Evolutionary conservation across 2,888 invertebrate genomes (phyloP), one percentile per base, ranked within the genome.

Genomic region (Coremacera marginata): DNA sequence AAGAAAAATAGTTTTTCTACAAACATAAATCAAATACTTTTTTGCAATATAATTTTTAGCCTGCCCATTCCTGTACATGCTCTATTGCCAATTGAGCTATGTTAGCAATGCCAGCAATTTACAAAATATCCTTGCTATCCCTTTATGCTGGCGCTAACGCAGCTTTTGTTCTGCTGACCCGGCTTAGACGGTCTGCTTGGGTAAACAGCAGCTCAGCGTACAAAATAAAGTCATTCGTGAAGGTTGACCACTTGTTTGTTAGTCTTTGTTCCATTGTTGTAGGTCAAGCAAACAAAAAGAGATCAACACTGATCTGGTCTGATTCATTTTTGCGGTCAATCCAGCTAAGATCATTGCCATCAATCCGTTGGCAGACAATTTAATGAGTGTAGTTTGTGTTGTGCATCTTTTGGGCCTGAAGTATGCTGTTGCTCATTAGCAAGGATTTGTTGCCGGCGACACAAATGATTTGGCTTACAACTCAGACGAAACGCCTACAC

Each of bases 321-420:
- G 44, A 22, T 37, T 37, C 67, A 67, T 31, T 65, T 72, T 75
- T 31, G 55, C 44, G 76, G 63, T 76, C 70, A 60, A 76, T 70
- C 60, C 60, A n/a, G 70, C 67, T 57, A 60, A 57, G 52, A 31
- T n/a, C 60, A 51, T 19, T 4, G 11, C 31, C 63, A n/a, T 31
- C n/a, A 70, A n/a, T 22, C 37, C 60, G 57, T 31, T 37, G 77
- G 76, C 77, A 77, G 77, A 79, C 79, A 44, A 11, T n/a, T 72
- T 77, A 79, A 77, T 75, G 79, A 73, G 57, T 19, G 27, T n/a
- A 3, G 22, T 37, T 11, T 51, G 5, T 34, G 51, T 49, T 73
- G 34, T 51, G 16, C 52, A 14, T 52, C 52, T 52, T 52, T 22
- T 44, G 25, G 22, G 25, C 27, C 51, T 67, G 14, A 25, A 65